These are phyloP conservation scores for Acronicta psi DNA, from an alignment of 2,888 invertebrate species.

Conservation along the genomic window DNA sequence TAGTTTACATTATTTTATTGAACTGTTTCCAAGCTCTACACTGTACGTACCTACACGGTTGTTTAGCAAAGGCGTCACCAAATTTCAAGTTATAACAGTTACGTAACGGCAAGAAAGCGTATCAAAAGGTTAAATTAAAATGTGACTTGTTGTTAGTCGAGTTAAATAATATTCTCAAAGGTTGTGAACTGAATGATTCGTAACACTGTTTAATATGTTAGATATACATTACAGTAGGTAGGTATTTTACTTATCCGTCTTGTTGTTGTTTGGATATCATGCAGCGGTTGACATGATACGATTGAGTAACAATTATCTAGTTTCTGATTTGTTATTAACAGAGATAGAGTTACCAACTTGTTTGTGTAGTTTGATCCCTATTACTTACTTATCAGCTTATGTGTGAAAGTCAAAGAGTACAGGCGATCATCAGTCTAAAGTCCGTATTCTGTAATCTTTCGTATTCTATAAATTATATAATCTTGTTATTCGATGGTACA, in stretches of 20 bases:
- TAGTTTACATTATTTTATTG: background rate
- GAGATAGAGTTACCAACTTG: constrained; percentile 2
- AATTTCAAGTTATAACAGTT: constrained; percentile 34
- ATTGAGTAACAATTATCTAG: constrained; percentile 28
- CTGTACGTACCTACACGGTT: background rate
- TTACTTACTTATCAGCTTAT: constrained; percentile 3
- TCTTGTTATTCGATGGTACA: constrained; percentile 5
- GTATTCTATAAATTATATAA: too few relatives aligned
- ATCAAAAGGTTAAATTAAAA: constrained; percentile 23
- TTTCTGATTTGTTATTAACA: constrained; percentile 13
- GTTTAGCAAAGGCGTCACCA: constrained; percentile 21
- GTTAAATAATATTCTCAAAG: constrained; percentile 21
- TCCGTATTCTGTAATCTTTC: too few relatives aligned
- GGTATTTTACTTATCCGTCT: constrained; percentile 16
- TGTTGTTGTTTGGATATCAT: constrained; percentile 12
- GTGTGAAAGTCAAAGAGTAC: constrained; percentile 12
- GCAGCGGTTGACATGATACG: constrained; percentile 10
- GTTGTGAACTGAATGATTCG: constrained; percentile 9
- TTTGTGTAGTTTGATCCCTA: constrained; percentile 8
- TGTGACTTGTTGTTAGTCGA: constrained; percentile 24
- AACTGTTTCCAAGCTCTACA: constrained; percentile 25
- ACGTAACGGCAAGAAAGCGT: constrained; percentile 33
- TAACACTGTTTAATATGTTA: constrained; percentile 3
- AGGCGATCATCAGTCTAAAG: constrained; percentile 7
- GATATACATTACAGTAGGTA: background rate